Evolutionary conservation across 2,797 vertebrate species (phyloP).

Genomic region (Enoplosus armatus): DNA sequence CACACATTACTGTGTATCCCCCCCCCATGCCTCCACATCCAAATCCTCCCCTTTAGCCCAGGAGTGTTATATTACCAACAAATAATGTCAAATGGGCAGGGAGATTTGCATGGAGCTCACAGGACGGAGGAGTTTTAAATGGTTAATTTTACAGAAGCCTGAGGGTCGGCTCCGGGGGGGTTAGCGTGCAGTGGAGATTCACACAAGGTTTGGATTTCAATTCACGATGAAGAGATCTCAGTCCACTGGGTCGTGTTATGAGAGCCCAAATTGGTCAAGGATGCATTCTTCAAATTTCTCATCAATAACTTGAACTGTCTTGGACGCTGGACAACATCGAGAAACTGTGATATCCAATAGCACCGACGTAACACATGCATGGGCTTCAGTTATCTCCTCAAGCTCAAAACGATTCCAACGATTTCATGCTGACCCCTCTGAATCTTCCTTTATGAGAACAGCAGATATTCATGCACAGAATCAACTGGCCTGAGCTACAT

Average conservation of each 20-base stretch:
- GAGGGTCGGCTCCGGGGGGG: conserved; percentile 36
- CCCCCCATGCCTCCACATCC: conserved; percentile 22
- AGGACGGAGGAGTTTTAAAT: conserved; percentile 66
- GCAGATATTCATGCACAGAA: background rate
- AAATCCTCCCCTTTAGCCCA: conserved; percentile 42
- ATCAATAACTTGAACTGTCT: conserved; percentile 53
- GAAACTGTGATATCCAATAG: conserved; percentile 37
- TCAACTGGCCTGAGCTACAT: background rate
- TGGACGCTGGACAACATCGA: conserved; percentile 7
- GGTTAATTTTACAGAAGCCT: conserved; percentile 66
- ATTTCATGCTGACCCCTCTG: conserved; percentile 57
- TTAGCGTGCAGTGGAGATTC: conserved; percentile 51
- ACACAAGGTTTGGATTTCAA: conserved; percentile 81
- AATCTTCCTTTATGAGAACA: conserved; percentile 24
- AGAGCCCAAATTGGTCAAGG: conserved; percentile 56
- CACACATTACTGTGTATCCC: conserved; percentile 12
- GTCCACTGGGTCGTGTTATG: conserved; percentile 29
- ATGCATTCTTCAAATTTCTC: conserved; percentile 60
- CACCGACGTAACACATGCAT: conserved; percentile 43
- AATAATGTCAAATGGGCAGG: conserved; percentile 53
- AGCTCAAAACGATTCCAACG: conserved; percentile 30
- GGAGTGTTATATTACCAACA: conserved; percentile 59
- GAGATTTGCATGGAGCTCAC: conserved; percentile 73
- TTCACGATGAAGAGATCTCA: conserved; percentile 46
- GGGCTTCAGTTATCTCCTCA: conserved; percentile 24